Base-by-base conservation (phyloP, 1,140 invertebrate species). In the Cotesia chilonis region DNA sequence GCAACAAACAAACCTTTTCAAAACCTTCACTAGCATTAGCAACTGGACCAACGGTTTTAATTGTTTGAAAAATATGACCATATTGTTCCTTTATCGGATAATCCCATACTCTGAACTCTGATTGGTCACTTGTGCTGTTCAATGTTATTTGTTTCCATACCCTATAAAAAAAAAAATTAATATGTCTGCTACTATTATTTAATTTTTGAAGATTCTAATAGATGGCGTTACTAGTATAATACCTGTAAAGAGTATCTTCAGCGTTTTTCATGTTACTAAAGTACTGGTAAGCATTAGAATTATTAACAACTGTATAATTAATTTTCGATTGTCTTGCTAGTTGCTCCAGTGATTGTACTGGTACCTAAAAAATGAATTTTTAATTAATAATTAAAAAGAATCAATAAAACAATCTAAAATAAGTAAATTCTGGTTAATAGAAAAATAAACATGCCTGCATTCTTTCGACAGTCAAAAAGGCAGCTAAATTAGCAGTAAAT, bases 401-500 rank as follows among this genome's bases (percentile, higher is more conserved):
- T n/a, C 2, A 38, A 55, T 5, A 12, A 51, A 51, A 20, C 10
- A 51, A 14, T 52, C 37, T 38, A 28, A 52, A 68, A 37, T 59
- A 36, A 37, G 2, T 17, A 67, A 52, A 47, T 55, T 28, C 1
- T 68, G 5, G 6, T 36, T 0, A 20, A 51, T 41, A 14, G 9
- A 54, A 41, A 9, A 69, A 54, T 20, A 20, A 14, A 20, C 52
- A 70, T 83, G 93, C 93, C 89, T 96, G 95, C 96, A 97, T 97
- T 81, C 95, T 91, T 86, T 97, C 96, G 2, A 98, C 96, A 0
- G 97, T 99, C 0, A 99, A 89, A 83, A 99, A 98, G 1, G 97
- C 97, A 3, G 97, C 97, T 75, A 99, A 87, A 85, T 99, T 99
- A 4, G 97, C 97, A 0, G 97, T 99, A 84, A 99, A 99, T 0